Percentiles rank a stretch among this genome's conserved stretches.
These are phyloP conservation scores for Neolamprologus sp. DNA, from an alignment of 2,113 vertebrate species.

Conservation along the genomic window DNA sequence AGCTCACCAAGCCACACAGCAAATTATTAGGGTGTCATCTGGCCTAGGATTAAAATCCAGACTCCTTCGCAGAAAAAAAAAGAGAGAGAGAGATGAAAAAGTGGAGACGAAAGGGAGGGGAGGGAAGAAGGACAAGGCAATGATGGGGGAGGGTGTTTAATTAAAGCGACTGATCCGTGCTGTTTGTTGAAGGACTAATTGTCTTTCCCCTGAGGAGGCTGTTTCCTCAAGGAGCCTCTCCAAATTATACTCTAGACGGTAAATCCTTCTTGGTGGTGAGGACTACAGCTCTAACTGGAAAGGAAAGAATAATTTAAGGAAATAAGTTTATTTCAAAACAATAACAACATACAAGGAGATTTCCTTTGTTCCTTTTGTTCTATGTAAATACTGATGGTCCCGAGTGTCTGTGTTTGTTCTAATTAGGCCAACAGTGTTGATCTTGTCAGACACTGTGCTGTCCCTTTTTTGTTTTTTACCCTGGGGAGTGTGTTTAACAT, in stretches of 20 bases:
- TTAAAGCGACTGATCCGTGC: slow-evolving; percentile 72
- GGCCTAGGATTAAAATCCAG: slow-evolving; percentile 53
- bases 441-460: slow-evolving; percentile 43
- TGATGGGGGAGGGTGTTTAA: slow-evolving; percentile 67
- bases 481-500: slow-evolving; percentile 56
- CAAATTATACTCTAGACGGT: slow-evolving; percentile 62
- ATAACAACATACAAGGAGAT: slow-evolving; percentile 24
- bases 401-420: slow-evolving; percentile 40
- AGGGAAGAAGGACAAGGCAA: slow-evolving; percentile 31
- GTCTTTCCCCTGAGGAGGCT: slow-evolving; percentile 65
- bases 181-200: slow-evolving; percentile 75
- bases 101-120: slow-evolving; percentile 7
- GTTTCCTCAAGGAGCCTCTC: slow-evolving; percentile 59
- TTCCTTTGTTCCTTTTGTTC: slow-evolving; percentile 35
- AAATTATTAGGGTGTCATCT: slow-evolving; percentile 74
- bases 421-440: slow-evolving; percentile 57
- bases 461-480: slow-evolving; percentile 30
- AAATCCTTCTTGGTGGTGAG: slow-evolving; percentile 56
- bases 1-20: slow-evolving; percentile 62
- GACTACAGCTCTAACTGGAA: slow-evolving; percentile 15
- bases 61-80: slow-evolving; percentile 26
- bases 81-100: background rate
- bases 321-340: slow-evolving; percentile 48
- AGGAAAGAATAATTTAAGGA: slow-evolving; percentile 37
- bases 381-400: background rate